Evolutionary conservation across 2,797 vertebrate species (phyloP), one percentile per base, ranked within the genome.

Genomic region (Mormyrus hasselquistii): DNA sequence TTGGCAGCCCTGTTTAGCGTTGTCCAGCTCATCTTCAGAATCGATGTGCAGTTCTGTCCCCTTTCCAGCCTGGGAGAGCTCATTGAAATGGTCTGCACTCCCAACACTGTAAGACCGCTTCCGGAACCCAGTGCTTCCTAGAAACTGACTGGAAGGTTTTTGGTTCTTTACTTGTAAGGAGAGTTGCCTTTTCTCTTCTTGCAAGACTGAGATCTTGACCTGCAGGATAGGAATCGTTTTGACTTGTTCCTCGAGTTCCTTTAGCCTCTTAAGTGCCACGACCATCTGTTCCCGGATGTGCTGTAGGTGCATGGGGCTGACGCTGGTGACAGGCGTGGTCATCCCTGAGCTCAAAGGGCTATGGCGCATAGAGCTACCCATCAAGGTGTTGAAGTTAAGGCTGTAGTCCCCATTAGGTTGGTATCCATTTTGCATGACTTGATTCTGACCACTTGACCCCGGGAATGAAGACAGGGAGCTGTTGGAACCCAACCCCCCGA

Each of bases 251-350:
- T 99, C 98, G 0, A 99, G 95, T 93, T 99, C 99, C 92, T 99
- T 99, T 41, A 99, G 95, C 90, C 95, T 96, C 92, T 96, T 97
- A 9, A 99, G 95, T 4, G 98, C 99, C 76, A 99, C 93, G 0
- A 99, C 97, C 99, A 99, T 99, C 95, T 99, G 99, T 93, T 99
- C 98, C 0, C 99, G 95, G 92, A 99, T 99, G 89, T 99, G 97
- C 19, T 99, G 98, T 91, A 99, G 96, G 91, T 99, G 99, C 88
- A 97, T 88, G 0, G 98, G 98, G 93, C 98, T 99, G 92, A 99
- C 97, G 0, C 98, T 99, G 38, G 98, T 99, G 88, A 99, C 97
- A 0, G 99, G 98, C 0, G 99, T 99, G 57, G 97, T 96, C 95
- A 99, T 93, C 90, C 98, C 98, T 0, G 98, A 99, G 95, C 98